Base-by-base conservation (phyloP, 2,888 invertebrate species). In the Acrobasis consociella region DNA sequence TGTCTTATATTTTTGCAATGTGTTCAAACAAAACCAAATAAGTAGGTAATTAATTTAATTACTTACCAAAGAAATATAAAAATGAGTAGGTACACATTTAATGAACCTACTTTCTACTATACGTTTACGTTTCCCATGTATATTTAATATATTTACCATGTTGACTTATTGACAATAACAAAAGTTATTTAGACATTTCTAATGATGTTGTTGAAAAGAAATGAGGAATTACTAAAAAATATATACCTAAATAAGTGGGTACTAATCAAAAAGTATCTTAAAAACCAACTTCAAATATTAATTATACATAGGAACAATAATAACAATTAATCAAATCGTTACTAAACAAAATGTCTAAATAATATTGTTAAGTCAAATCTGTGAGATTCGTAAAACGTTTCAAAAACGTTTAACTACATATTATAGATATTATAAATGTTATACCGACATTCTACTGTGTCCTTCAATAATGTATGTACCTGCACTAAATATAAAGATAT, bases 401-500 rank as follows among this genome's bases (percentile, higher is more conserved):
- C n/a, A 42, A 52, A 60, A 52, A 60, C 42, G 52, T 39, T 31
- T 22, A 1, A 50, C 13, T 11, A n/a, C n/a, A n/a, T n/a, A 61
- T 42, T 11, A 61, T 42, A 61, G n/a, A 61, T 67, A 58, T 66
- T 65, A 66, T 64, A 65, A 58, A 64, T 58, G 49, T 46, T 53
- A 56, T 49, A 62, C 17, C 46, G 62, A 56, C 38, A 53, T 37
- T 58, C 49, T 64, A 66, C 37, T 64, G 65, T 68, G 66, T 65
- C 68, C 64, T 70, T 67, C 64, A 59, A 63, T 39, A 65, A 64
- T 64, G 58, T 67, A 72, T 64, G 71, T 72, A 73, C 71, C 72
- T 74, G 72, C 72, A 71, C 72, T 59, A 69, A 42, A 62, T 31
- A 63, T 63, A 60, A 58, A 59, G 64, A 63, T 63, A 67, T 59